phyloP scores from a whole-genome alignment of 2,797 vertebrate genomes.

The Capromys pilorides region DNA sequence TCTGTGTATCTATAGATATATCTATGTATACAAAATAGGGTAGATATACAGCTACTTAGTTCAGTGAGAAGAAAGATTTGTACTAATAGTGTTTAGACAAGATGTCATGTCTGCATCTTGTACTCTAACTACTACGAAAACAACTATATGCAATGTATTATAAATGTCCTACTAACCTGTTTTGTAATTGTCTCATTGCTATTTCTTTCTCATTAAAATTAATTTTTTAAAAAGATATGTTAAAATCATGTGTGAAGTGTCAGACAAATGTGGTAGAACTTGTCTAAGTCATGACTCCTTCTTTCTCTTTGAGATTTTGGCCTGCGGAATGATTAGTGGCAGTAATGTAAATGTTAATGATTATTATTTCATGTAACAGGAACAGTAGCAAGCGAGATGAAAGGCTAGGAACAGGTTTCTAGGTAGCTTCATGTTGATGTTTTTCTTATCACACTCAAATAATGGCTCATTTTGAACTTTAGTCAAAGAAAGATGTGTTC shows the following conservation, averaged over 20 bases:
- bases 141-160: no score
- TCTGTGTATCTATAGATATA: no score
- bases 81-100: no score
- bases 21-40: no score
- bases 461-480: neutral
- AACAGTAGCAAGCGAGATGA: neutral
- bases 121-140: no score
- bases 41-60: no score
- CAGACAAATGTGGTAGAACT: neutral
- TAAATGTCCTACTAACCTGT: no score
- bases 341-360: neutral
- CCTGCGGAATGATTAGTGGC: neutral
- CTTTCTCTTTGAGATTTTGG: neutral
- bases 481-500: constrained; percentile 5
- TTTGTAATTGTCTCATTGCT: no score
- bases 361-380: neutral
- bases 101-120: no score
- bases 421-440: neutral
- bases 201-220: no score
- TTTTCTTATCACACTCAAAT: neutral
- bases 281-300: neutral
- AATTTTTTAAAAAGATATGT: neutral
- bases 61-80: no score
- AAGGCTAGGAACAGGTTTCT: neutral
- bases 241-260: neutral